These are phyloP conservation scores for Psilopsiagon aymara DNA, from an alignment of 2,113 vertebrate genomes.

Conservation along the genomic window DNA sequence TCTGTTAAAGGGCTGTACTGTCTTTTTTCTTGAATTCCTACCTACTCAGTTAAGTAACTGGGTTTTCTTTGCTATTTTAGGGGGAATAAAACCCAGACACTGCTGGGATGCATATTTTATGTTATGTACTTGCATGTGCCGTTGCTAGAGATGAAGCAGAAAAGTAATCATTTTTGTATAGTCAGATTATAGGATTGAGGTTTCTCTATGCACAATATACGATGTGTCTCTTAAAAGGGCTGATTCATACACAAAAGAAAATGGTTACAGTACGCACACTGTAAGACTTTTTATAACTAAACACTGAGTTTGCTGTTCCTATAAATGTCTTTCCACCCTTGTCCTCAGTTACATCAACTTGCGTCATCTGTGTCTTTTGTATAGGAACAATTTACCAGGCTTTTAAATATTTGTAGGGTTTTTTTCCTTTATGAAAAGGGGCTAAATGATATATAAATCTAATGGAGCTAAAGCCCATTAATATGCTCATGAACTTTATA, in stretches of 20 bases:
- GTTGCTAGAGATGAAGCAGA: neutral
- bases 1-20: neutral
- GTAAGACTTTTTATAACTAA: constrained; percentile 7
- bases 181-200: neutral
- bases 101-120: neutral
- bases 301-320: constrained; percentile 58
- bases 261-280: neutral
- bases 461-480: neutral
- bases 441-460: neutral
- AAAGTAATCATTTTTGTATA: neutral
- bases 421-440: neutral
- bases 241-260: constrained; percentile 25
- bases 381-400: constrained; percentile 3
- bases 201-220: neutral
- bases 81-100: neutral
- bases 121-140: neutral
- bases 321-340: constrained; percentile 20
- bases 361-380: constrained; percentile 47
- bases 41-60: neutral
- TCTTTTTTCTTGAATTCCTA: neutral
- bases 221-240: neutral
- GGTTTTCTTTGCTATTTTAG: neutral
- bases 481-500: neutral
- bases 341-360: constrained; percentile 55
- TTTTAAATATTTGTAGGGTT: neutral